Base-by-base conservation (phyloP, 2,888 invertebrate species). In the Druceiella hillmani region DNA sequence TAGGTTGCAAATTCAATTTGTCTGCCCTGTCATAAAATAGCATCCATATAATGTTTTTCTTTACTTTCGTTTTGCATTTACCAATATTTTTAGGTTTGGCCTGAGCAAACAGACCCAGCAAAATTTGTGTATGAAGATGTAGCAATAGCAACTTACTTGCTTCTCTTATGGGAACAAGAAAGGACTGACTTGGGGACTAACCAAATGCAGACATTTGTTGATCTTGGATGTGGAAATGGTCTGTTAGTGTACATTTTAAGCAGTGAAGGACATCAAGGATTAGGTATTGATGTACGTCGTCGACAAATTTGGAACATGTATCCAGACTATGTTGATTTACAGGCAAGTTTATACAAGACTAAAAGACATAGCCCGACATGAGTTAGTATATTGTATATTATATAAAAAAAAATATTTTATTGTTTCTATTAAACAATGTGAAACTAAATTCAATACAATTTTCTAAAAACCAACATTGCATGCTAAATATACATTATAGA, bases 141-240 rank as follows among this genome's bases (percentile, higher is more conserved):
- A 45, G 93, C 92, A 3, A 97, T 98, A 52, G 90, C 92, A 4
- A 74, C 88, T 7, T 95, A 94, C 60, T 65, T 95, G 27, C 66
- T 92, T 34, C 64, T 86, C 2, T 55, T 94, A 0, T 95, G 93
- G 93, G 75, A 81, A 48, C 58, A 67, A 30, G 76, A 78, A 47
- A 61, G 73, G 38, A 51, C 55, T 4, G 52, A 57, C n/a, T 61
- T 54, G 16, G 62, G 65, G 27, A 43, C 59, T 3, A 47, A 53
- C 29, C 50, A 57, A 41, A 50, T 55, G 47, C 79, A 78, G 52
- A 74, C 74, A 3, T 98, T 97, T 74, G 81, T 94, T 0, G 98
- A 99, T 64, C 73, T 97, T 36, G 98, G 99, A 1, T 99, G 98
- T 74, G 98, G 99, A 1, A 99, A 99, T 74, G 99, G 99, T 9